These are phyloP conservation scores for Oophaga sylvatica DNA, from an alignment of 2,797 vertebrate genomes.

Conservation along the genomic window DNA sequence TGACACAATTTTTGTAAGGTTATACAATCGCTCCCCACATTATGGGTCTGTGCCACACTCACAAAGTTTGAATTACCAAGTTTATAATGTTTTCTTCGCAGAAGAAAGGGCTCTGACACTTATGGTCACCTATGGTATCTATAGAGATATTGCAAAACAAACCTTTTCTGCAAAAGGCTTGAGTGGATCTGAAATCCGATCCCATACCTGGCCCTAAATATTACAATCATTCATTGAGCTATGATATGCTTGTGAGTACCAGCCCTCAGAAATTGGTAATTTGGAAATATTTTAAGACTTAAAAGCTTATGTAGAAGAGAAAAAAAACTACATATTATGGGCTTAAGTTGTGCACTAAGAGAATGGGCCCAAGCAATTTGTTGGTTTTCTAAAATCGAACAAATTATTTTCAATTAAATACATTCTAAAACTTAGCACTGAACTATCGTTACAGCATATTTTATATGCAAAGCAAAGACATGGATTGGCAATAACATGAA, in stretches of 20 bases:
- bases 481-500: neutral
- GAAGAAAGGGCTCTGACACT: no score
- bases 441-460: neutral
- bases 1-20: no score
- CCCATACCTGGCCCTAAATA: neutral
- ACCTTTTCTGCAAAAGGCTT: neutral
- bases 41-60: no score
- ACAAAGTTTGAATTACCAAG: no score
- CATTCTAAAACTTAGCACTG: conserved; percentile 11
- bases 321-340: neutral
- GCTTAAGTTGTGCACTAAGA: neutral
- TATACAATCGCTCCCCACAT: no score
- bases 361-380: neutral
- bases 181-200: neutral
- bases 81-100: no score
- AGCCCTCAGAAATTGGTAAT: neutral
- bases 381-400: neutral
- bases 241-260: neutral
- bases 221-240: neutral
- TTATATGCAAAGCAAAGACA: neutral
- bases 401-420: conserved; percentile 4
- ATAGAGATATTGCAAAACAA: neutral
- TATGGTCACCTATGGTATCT: no score
- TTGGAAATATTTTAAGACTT: neutral
- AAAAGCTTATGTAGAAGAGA: neutral